Conservation (phyloP, 1,140 invertebrate genomes). For the Stenopsyche tienmushanensis region DNA sequence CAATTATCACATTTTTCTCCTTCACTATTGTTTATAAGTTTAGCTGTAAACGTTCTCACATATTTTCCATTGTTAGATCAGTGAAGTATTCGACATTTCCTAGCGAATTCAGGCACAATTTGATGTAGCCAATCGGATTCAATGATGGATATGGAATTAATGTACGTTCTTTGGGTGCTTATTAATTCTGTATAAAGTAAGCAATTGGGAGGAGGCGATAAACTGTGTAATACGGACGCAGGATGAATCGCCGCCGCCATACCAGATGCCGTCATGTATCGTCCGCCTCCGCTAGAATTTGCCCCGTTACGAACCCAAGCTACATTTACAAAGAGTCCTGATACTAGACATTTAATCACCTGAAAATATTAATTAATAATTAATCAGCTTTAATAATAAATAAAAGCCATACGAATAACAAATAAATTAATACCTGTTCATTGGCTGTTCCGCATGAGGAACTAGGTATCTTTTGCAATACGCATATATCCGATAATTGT, state of each 20-base stretch:
- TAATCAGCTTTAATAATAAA: background rate
- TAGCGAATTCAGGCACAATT: conserved; percentile 55
- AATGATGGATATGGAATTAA: conserved; percentile 72
- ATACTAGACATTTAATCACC: conserved; percentile 76
- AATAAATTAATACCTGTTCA: conserved; percentile 53
- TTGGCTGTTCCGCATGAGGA: conserved; percentile 74
- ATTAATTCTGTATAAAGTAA: conserved; percentile 91
- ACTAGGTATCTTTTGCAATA: conserved; percentile 64
- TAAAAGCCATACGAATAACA: conserved; percentile 10
- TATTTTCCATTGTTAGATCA: too few species aligned
- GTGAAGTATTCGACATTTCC: conserved; percentile 38
- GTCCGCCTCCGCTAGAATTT: conserved; percentile 53
- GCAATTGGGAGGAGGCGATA: conserved; percentile 67
- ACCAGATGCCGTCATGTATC: conserved; percentile 48
- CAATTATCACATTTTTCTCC: too few species aligned
- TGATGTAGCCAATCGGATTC: conserved; percentile 74
- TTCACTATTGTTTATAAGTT: too few species aligned
- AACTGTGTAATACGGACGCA: conserved; percentile 69
- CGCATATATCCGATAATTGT: conserved; percentile 80
- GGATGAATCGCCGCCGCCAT: conserved; percentile 72
- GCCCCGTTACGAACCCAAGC: conserved; percentile 80
- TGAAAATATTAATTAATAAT: conserved; percentile 35
- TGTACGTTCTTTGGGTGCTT: conserved; percentile 80
- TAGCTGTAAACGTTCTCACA: too few species aligned
- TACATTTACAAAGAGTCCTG: conserved; percentile 86